phyloP scores from a whole-genome alignment of 2,888 invertebrate species.

The Creontiades dilutus region DNA sequence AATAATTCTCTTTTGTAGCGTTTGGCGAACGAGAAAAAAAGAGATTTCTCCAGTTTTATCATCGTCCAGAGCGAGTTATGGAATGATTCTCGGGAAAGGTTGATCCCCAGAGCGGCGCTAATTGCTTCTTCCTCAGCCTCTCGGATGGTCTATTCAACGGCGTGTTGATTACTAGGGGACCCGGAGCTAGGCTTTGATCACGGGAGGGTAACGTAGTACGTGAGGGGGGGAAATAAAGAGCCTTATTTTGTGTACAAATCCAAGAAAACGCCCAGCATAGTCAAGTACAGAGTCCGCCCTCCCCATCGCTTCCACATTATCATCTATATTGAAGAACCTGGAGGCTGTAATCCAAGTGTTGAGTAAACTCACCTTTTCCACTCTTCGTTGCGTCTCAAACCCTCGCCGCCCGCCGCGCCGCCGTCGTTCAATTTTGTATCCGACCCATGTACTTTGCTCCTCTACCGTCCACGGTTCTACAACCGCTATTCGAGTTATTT shows the following conservation, averaged over 20 bases:
- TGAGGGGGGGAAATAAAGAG: not conserved
- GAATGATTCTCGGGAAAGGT: not conserved
- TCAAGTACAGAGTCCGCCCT: constrained; percentile 45
- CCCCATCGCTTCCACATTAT: constrained; percentile 57
- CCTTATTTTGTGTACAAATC: constrained; percentile 70
- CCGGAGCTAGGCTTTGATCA: not conserved
- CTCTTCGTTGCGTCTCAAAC: constrained; percentile 7
- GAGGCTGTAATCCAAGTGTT: constrained; percentile 68
- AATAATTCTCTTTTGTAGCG: not conserved
- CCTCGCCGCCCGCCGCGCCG: not conserved
- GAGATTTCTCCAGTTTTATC: not conserved
- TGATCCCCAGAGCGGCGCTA: constrained; percentile 17
- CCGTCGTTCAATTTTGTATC: constrained; percentile 59
- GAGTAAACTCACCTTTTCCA: constrained; percentile 63
- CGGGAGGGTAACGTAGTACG: not conserved
- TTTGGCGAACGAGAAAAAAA: not conserved
- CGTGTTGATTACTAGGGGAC: constrained; percentile 6
- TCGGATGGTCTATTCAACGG: not conserved
- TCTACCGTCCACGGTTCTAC: constrained; percentile 33
- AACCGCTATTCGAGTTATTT: constrained; percentile 45
- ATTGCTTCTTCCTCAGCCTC: not conserved
- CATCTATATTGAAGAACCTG: constrained; percentile 69
- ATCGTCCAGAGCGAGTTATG: not conserved
- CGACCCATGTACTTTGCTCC: constrained; percentile 14
- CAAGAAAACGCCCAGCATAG: constrained; percentile 61